phyloP scores from a whole-genome alignment of 2,113 vertebrate species.

The Dasyprocta punctata region DNA sequence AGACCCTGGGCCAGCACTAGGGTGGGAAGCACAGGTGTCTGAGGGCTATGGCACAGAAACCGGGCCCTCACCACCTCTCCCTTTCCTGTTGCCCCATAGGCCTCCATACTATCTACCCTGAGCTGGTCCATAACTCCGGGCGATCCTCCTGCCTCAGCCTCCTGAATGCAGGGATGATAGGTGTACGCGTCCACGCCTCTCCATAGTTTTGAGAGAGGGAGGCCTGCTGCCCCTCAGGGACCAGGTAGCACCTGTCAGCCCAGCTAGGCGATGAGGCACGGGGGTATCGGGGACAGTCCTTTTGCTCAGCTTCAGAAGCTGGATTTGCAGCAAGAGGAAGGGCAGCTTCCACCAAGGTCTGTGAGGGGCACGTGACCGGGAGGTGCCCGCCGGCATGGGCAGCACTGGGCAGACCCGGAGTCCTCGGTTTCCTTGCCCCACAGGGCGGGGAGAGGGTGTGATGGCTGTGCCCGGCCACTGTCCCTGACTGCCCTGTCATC shows the following conservation, averaged over 20 bases:
- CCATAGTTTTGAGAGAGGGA: not conserved
- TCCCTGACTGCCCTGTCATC: not conserved
- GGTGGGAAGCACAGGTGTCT: constrained; percentile 12
- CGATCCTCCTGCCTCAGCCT: not conserved
- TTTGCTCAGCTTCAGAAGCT: not conserved
- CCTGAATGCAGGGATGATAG: not conserved
- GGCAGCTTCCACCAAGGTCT: not conserved
- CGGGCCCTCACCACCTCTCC: not conserved
- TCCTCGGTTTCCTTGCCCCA: too few species aligned
- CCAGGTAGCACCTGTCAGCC: too few species aligned
- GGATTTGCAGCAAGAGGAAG: not conserved
- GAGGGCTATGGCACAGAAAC: not conserved
- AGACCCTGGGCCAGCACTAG: not conserved
- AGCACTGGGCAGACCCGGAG: not conserved
- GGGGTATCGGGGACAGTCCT: not conserved
- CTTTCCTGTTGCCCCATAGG: not conserved
- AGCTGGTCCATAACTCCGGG: not conserved
- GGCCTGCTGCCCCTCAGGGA: too few species aligned
- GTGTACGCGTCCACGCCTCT: not conserved
- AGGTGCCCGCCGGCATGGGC: not conserved
- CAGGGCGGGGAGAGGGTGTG: not conserved
- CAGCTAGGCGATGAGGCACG: not conserved
- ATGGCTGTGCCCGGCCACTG: not conserved
- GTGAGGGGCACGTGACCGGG: not conserved
- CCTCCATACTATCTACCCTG: not conserved